Evolutionary conservation across 2,797 vertebrate species (phyloP).

Genomic region (Mareca strepera): DNA sequence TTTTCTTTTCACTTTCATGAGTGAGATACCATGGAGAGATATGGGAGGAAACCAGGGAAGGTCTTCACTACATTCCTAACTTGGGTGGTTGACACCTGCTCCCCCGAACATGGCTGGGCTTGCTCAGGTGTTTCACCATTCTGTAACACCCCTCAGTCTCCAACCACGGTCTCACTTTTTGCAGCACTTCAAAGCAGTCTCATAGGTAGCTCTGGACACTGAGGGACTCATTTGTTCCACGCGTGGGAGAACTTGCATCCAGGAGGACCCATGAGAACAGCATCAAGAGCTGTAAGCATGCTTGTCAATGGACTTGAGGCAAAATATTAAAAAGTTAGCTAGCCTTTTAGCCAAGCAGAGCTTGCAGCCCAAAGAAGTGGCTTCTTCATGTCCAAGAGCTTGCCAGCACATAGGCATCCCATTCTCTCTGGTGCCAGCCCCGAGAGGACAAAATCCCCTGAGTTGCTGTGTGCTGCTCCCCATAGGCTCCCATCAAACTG

Average conservation of each 20-base stretch:
- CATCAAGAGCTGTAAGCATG: too few species aligned
- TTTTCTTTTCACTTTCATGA: not conserved
- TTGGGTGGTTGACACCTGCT: not conserved
- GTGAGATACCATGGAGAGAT: not conserved
- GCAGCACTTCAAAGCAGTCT: not conserved
- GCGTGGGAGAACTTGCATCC: rapidly evolving
- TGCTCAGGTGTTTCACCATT: rapidly evolving
- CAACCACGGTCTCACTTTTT: not conserved
- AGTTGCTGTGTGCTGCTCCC: rapidly evolving
- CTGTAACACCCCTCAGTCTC: not conserved
- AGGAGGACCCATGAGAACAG: rapidly evolving
- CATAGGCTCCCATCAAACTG: not conserved
- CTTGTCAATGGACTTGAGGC: not conserved
- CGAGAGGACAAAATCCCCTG: not conserved
- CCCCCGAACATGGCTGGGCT: not conserved
- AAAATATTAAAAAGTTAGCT: not conserved
- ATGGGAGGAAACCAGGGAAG: not conserved
- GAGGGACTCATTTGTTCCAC: not conserved
- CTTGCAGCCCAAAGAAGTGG: not conserved
- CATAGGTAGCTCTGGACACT: not conserved
- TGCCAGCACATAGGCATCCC: rapidly evolving
- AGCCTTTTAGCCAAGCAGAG: not conserved
- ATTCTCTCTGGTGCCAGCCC: rapidly evolving
- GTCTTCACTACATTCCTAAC: rapidly evolving
- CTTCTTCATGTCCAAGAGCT: not conserved